Percentiles rank a stretch among this genome's conserved stretches.
Conservation (phyloP, 2,797 vertebrate genomes). For the Phrynocephalus forsythii region DNA sequence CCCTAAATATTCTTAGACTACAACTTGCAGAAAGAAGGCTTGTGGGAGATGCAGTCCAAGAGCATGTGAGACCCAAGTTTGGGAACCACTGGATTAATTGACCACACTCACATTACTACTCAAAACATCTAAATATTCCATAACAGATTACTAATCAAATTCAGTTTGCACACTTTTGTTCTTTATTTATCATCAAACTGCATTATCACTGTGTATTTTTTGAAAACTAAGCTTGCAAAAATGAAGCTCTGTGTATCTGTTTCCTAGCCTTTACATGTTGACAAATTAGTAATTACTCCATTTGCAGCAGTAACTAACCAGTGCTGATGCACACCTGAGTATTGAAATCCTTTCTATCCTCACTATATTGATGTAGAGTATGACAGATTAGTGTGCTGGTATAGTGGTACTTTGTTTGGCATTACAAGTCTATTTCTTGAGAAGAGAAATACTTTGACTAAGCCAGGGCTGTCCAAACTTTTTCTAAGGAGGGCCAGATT, state of each 20-base stretch:
- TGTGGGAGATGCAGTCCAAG: no score
- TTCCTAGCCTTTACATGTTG: neutral
- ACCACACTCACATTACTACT: neutral
- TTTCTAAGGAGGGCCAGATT: no score
- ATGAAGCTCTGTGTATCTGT: neutral
- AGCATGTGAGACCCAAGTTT: no score
- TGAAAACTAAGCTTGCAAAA: neutral
- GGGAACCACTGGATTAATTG: neutral
- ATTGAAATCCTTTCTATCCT: neutral
- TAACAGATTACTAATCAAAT: neutral
- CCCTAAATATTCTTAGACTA: no score
- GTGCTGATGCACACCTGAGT: neutral
- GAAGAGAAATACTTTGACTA: neutral
- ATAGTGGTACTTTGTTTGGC: neutral
- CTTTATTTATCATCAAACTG: neutral
- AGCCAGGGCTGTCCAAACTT: no score
- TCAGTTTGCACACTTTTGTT: neutral
- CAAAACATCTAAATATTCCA: neutral
- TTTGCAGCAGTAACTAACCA: neutral
- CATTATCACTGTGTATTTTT: neutral
- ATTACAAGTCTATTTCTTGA: neutral
- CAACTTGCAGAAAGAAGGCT: no score
- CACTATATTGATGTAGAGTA: neutral
- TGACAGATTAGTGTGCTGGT: neutral
- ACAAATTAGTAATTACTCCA: neutral